Evolutionary conservation across 2,797 vertebrate genomes (phyloP), one percentile per base, ranked within the genome.

Genomic region (Moxostoma hubbsi): DNA sequence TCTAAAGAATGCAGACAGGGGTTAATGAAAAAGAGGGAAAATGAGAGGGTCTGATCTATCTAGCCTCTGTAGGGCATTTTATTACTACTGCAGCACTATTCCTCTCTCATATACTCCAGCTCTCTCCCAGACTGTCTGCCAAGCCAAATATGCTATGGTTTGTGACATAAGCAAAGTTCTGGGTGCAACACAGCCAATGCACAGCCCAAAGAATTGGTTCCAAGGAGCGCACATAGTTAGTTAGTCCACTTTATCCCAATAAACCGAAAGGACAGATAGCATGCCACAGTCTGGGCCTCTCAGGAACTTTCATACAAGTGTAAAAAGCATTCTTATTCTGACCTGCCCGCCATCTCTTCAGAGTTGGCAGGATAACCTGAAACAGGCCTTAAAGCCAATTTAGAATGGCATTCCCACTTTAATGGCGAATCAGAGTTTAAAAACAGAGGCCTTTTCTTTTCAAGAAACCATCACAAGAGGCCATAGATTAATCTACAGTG

Each of bases 1-100:
- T 70, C 24, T 24, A 24, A 72, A 72, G 78, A 81, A 84, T 81
- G 80, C 43, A 79, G 49, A 78, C 65, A 53, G 9, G 10, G 12
- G 13, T 78, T 53, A 70, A 18, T 73, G 16, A 79, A 49, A 73
- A 67, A 69, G 9, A 24, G 43, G 54, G 11, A 24, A 15, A 0
- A 24, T 4, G 45, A 54, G 57, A 46, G 61, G 0, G 18, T 5
- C 77, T 64, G 59, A 65, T 79, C 53, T 70, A 18, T 64, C 59
- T 49, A 55, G 51, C 76, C 68, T 71, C 59, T 71, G 76, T 12
- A 55, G 43, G 24, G 50, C 59, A 36, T 59, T 70, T 79, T 72
- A 70, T 54, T 47, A 70, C 11, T 43, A 43, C 12, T 13, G 36
- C 43, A 46, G 9, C 64, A 36, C 7, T 62, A 62, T 59, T 43